phyloP scores from a whole-genome alignment of 2,888 invertebrate genomes.

The Blera fallax region DNA sequence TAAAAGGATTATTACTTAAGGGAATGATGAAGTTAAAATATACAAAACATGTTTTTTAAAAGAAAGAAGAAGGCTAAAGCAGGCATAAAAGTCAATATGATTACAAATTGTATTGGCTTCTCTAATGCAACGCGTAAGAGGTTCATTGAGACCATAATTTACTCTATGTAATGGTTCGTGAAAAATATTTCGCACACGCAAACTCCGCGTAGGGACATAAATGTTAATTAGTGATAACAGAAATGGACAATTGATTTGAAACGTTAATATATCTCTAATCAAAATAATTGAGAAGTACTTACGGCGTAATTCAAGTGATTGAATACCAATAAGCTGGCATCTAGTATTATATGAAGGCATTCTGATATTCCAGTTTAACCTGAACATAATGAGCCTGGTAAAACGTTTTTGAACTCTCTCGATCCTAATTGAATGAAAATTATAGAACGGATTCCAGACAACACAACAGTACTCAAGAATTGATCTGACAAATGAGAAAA shows the following conservation, averaged over 20 bases:
- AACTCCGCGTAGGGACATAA: background rate
- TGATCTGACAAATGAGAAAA: no score
- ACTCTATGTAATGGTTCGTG: background rate
- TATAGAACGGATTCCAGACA: background rate
- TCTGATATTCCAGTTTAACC: background rate
- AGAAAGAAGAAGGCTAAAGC: no score
- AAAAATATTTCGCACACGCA: background rate
- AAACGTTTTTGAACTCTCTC: conserved; percentile 9
- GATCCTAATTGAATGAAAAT: background rate
- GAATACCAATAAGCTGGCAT: background rate
- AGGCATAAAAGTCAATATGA: no score
- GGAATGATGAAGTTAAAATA: no score
- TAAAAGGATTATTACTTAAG: no score
- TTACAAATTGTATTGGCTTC: no score
- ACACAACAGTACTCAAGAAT: background rate
- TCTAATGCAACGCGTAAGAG: no score
- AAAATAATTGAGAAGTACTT: no score
- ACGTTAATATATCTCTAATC: background rate
- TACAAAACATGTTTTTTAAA: no score
- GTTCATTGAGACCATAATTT: no score
- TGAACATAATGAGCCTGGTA: background rate
- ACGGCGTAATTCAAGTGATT: background rate
- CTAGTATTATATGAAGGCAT: background rate
- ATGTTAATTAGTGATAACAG: background rate
- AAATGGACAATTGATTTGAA: background rate